Percentiles rank a stretch among this genome's conserved stretches.
Conservation (phyloP, 2,113 vertebrate species). For the Illadopsis cleaveri region DNA sequence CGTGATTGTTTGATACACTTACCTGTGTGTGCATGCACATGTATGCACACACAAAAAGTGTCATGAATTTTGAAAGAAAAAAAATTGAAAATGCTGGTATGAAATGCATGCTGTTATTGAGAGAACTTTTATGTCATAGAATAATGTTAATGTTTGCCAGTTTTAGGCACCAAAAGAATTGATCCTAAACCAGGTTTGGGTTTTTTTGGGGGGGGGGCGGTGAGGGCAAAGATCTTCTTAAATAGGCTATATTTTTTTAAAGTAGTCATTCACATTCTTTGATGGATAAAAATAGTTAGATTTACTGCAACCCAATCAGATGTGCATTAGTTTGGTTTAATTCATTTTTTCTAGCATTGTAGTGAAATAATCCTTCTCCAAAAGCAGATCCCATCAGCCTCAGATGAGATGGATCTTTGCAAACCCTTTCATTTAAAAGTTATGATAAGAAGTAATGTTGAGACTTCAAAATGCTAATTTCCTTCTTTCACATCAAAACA, state of each 20-base stretch:
- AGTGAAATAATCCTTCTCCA: neutral
- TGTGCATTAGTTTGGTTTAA: neutral
- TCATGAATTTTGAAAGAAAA: neutral
- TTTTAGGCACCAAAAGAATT: neutral
- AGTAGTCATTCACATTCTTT: neutral
- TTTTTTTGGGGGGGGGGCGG: neutral
- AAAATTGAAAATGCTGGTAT: neutral
- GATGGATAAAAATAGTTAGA: neutral
- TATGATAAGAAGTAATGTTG: neutral
- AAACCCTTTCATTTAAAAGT: neutral
- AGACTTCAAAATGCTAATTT: neutral
- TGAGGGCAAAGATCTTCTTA: neutral
- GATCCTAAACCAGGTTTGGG: neutral
- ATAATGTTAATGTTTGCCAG: neutral
- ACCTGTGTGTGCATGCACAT: neutral
- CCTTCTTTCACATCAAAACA: neutral
- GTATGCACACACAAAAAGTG: neutral
- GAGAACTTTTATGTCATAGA: neutral
- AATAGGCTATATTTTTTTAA: neutral
- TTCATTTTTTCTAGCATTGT: neutral
- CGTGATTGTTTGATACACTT: fast-evolving
- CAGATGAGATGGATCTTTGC: neutral
- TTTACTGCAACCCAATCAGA: neutral
- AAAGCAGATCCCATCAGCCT: neutral
- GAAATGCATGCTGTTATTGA: neutral